A percentile compares a stretch with the other conserved stretches of the same genome.
phyloP scores from a whole-genome alignment of 2,797 vertebrate genomes.

The Bradypodion ventrale region DNA sequence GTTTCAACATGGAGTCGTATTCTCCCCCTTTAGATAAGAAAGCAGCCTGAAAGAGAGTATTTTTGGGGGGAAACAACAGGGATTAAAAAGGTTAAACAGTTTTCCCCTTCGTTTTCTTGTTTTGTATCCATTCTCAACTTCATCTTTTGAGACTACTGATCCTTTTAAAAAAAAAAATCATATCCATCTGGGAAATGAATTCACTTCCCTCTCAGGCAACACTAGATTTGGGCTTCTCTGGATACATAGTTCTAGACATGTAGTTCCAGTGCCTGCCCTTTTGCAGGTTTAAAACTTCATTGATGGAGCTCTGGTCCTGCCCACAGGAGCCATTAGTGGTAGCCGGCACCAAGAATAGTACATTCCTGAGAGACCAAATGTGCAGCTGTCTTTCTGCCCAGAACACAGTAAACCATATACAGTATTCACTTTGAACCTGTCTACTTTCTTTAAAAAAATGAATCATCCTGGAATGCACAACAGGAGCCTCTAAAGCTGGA shows the following conservation, averaged over 20 bases:
- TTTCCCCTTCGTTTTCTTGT: too few relatives aligned
- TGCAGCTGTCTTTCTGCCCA: background rate
- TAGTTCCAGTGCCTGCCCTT: background rate
- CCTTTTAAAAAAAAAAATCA: too few relatives aligned
- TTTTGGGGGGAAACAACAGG: background rate
- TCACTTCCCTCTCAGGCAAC: background rate
- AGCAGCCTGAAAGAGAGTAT: background rate
- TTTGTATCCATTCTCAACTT: background rate
- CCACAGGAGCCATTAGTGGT: conserved; percentile 25
- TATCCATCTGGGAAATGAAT: too few relatives aligned
- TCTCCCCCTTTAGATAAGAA: background rate
- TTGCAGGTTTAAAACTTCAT: background rate
- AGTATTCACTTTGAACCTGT: background rate
- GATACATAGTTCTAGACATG: background rate
- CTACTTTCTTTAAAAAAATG: background rate
- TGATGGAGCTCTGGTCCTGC: conserved; percentile 27
- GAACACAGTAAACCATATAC: background rate
- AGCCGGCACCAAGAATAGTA: background rate
- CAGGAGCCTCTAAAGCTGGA: background rate
- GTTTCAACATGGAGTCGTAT: background rate
- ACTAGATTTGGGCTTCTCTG: background rate
- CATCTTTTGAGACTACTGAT: background rate
- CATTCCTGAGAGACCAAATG: background rate
- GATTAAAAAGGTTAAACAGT: background rate
- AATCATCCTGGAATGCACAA: background rate